A percentile compares a stretch with the other conserved stretches of the same genome.
Evolutionary conservation across 35 echinoderm and acorn worm species (phyloP).

Genomic region (Ophioderma brevispina): DNA sequence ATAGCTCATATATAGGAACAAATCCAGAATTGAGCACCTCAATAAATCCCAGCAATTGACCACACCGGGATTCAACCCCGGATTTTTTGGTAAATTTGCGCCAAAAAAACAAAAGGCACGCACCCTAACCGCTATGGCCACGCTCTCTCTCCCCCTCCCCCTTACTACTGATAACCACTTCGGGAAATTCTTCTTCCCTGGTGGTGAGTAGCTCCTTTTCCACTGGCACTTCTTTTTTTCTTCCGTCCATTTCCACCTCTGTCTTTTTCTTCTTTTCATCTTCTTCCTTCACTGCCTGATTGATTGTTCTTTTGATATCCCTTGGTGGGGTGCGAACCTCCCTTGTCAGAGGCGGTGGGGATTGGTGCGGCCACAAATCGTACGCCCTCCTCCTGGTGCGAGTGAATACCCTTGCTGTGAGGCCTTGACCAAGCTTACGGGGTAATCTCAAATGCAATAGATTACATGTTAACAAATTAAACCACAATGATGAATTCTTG

Average conservation of each 20-base stretch:
- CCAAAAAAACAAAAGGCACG: too few species aligned
- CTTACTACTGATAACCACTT: too few species aligned
- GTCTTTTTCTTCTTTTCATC: constrained; percentile 27
- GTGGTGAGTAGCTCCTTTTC: neutral
- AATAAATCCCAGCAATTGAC: too few species aligned
- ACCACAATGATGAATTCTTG: too few species aligned
- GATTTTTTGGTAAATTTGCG: too few species aligned
- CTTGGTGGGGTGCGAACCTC: constrained; percentile 38
- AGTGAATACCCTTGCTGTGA: constrained; percentile 45
- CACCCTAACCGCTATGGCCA: too few species aligned
- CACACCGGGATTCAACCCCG: too few species aligned
- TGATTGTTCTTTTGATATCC: constrained; percentile 22
- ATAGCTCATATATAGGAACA: too few species aligned
- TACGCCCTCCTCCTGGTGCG: constrained; percentile 69
- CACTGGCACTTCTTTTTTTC: constrained; percentile 7
- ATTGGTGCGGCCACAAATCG: constrained; percentile 47
- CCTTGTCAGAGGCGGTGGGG: constrained; percentile 7
- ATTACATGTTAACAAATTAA: too few species aligned
- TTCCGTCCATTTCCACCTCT: constrained; percentile 50
- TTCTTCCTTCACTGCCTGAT: constrained; percentile 36
- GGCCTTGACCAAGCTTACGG: constrained; percentile 82
- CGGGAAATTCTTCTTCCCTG: too few species aligned
- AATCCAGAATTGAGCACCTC: too few species aligned
- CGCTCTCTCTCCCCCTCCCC: too few species aligned
- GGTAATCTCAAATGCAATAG: constrained; percentile 95